Percentiles rank a stretch among this genome's conserved stretches.
Conservation (phyloP, 2,113 vertebrate genomes). For the Nasalis larvatus region DNA sequence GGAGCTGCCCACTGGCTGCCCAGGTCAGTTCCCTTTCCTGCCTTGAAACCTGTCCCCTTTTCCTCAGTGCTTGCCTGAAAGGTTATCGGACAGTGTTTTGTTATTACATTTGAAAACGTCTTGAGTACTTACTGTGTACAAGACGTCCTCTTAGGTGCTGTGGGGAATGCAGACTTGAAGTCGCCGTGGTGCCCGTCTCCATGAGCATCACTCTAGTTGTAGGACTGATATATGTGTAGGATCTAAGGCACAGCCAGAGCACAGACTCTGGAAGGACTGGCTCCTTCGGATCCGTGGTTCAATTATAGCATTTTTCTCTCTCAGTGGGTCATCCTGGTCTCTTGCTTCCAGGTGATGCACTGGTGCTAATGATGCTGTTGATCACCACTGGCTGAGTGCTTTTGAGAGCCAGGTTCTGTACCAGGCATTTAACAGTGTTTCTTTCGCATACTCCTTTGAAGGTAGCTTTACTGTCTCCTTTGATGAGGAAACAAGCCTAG, state of each 20-base stretch:
- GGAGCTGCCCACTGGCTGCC: not conserved
- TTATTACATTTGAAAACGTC: not conserved
- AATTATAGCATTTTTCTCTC: not conserved
- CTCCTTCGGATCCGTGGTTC: not conserved
- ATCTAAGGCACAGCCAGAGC: rapidly evolving
- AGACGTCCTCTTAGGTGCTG: not conserved
- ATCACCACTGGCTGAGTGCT: not conserved
- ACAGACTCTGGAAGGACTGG: not conserved
- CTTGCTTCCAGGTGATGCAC: not conserved
- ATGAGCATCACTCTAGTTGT: rapidly evolving
- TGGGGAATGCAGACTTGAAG: not conserved
- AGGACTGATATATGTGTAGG: not conserved
- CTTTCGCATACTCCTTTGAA: not conserved
- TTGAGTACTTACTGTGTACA: not conserved
- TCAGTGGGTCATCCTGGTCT: not conserved
- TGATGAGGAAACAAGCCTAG: not conserved
- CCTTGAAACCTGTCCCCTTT: not conserved
- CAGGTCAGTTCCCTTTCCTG: not conserved
- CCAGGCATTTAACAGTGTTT: not conserved
- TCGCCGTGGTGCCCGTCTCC: not conserved
- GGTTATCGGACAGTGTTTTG: not conserved
- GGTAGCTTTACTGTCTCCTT: not conserved
- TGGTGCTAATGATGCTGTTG: not conserved
- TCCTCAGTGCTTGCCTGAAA: not conserved
- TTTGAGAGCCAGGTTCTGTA: not conserved